A percentile compares a stretch with the other conserved stretches of the same genome.
Conservation (phyloP, 2,888 invertebrate species). For the Bellardia bayeri region DNA sequence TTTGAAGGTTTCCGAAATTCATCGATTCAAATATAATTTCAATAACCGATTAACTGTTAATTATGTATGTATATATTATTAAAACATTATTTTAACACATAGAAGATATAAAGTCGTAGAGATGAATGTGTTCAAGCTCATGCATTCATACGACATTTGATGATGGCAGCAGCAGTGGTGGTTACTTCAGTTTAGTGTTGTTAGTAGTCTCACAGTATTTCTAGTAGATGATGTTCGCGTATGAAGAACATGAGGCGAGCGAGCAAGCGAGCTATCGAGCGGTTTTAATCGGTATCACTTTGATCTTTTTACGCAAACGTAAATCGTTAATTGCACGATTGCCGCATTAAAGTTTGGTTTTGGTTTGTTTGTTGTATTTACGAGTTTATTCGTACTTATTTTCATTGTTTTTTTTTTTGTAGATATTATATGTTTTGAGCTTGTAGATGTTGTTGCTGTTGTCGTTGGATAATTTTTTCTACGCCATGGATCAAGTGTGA, state of each 20-base stretch:
- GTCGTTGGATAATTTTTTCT: slow-evolving; percentile 53
- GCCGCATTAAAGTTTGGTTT: slow-evolving; percentile 74
- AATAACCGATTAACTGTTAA: no score
- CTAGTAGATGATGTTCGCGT: slow-evolving; percentile 59
- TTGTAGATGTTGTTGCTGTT: slow-evolving; percentile 18
- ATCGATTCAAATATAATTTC: no score
- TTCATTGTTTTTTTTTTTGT: slow-evolving; percentile 33
- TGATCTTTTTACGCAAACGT: slow-evolving; percentile 81
- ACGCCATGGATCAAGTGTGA: slow-evolving; percentile 68
- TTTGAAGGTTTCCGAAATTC: no score
- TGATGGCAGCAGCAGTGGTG: slow-evolving; percentile 6
- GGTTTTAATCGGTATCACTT: slow-evolving; percentile 79
- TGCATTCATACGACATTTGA: slow-evolving; percentile 37
- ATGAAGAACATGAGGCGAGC: slow-evolving; percentile 65
- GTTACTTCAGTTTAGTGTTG: slow-evolving; percentile 4
- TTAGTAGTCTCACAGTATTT: slow-evolving; percentile 33
- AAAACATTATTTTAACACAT: no score
- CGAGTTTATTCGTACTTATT: slow-evolving; percentile 57
- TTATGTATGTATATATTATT: no score
- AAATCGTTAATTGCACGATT: slow-evolving; percentile 82
- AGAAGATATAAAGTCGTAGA: slow-evolving; percentile 12
- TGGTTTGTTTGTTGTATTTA: slow-evolving; percentile 72
- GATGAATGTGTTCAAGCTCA: slow-evolving; percentile 37
- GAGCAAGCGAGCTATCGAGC: slow-evolving; percentile 66
- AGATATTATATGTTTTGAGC: slow-evolving; percentile 35